Conservation (phyloP, 2,797 vertebrate genomes). For the Triplophysa bombifrons region DNA sequence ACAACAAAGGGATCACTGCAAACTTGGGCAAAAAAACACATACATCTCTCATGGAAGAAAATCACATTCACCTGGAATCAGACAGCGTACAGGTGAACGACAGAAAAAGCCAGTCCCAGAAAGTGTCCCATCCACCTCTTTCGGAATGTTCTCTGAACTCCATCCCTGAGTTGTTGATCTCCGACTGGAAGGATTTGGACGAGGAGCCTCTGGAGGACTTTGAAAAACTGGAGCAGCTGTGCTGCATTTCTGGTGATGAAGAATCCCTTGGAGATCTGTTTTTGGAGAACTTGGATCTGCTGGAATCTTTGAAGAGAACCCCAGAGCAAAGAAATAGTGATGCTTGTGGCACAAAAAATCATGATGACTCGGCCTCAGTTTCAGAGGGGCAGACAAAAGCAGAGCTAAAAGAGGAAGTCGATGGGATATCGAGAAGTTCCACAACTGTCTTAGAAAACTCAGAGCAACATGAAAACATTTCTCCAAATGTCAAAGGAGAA, state of each 20-base stretch:
- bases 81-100: slow-evolving; percentile 57
- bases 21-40: slow-evolving; percentile 68
- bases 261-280: slow-evolving; percentile 76
- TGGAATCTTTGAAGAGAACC: slow-evolving; percentile 79
- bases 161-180: slow-evolving; percentile 80
- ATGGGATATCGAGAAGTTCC: slow-evolving; percentile 51
- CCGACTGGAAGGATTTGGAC: slow-evolving; percentile 84
- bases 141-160: slow-evolving; percentile 70
- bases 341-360: slow-evolving; percentile 43
- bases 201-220: slow-evolving; percentile 83
- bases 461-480: slow-evolving; percentile 35
- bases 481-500: slow-evolving; percentile 49
- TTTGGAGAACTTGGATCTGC: slow-evolving; percentile 78
- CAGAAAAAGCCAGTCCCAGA: slow-evolving; percentile 59
- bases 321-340: slow-evolving; percentile 64
- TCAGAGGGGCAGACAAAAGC: slow-evolving; percentile 49
- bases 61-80: slow-evolving; percentile 58
- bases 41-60: slow-evolving; percentile 45
- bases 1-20: slow-evolving; percentile 74
- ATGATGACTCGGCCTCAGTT: slow-evolving; percentile 27
- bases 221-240: slow-evolving; percentile 82
- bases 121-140: slow-evolving; percentile 57
- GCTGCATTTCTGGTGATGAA: slow-evolving; percentile 81
- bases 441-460: slow-evolving; percentile 34
- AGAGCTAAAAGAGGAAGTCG: slow-evolving; percentile 60